Evolutionary conservation across 2,888 invertebrate genomes (phyloP).

Genomic region (Teinopalpus imperialis): DNA sequence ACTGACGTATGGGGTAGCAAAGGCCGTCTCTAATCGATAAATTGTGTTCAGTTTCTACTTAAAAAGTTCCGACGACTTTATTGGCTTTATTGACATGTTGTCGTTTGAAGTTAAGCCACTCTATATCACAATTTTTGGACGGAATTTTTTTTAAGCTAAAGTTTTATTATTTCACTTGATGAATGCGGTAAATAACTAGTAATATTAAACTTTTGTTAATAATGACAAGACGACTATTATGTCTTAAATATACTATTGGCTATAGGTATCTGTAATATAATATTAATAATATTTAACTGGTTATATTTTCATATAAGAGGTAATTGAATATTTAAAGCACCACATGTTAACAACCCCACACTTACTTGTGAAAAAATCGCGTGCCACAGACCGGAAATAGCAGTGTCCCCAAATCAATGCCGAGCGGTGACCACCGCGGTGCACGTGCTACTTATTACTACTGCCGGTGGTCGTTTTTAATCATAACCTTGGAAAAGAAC

Average conservation of each 20-base stretch:
- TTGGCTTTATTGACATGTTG: constrained; percentile 71
- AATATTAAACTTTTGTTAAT: no score
- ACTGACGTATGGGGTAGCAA: constrained; percentile 74
- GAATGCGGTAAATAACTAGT: no score
- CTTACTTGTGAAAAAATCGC: constrained; percentile 43
- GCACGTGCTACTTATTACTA: constrained; percentile 66
- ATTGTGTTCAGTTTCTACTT: constrained; percentile 69
- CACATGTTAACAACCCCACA: constrained; percentile 40
- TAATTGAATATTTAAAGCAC: no score
- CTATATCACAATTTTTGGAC: background rate
- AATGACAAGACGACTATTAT: no score
- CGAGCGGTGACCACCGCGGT: constrained; percentile 35
- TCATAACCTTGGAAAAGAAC: constrained; percentile 30
- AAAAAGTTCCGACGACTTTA: constrained; percentile 65
- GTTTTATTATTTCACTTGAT: no score
- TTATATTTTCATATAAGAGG: no score
- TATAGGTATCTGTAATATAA: no score
- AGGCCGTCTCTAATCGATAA: constrained; percentile 73
- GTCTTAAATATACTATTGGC: no score
- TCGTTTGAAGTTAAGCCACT: constrained; percentile 46
- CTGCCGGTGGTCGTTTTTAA: constrained; percentile 36
- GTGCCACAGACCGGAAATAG: constrained; percentile 56
- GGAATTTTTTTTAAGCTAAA: background rate
- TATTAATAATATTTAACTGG: no score
- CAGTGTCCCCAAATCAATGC: constrained; percentile 53